phyloP scores from a whole-genome alignment of 1,140 invertebrate genomes.

The Drosophila willistoni region DNA sequence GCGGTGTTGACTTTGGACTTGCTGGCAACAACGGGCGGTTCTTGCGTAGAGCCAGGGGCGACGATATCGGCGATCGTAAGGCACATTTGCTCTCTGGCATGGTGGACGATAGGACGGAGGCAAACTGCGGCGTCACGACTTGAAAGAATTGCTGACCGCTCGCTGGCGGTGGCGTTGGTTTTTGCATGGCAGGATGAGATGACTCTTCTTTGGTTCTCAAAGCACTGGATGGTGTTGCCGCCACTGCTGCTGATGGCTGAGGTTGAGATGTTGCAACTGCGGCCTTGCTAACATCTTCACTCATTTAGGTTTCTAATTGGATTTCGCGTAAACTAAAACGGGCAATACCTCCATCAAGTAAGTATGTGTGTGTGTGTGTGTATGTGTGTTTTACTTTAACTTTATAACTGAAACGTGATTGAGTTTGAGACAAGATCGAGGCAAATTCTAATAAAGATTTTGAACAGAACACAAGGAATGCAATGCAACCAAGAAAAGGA shows the following conservation, averaged over 20 bases:
- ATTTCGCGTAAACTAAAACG: neutral
- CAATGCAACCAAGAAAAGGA: neutral
- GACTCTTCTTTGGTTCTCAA: conserved; percentile 40
- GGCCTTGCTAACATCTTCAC: conserved; percentile 70
- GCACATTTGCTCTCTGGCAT: conserved; percentile 65
- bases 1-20: conserved; percentile 79
- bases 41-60: conserved; percentile 68
- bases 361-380: conserved; percentile 6
- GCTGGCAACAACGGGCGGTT: conserved; percentile 61
- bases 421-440: conserved; percentile 25
- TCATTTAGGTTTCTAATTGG: conserved; percentile 52
- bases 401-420: neutral
- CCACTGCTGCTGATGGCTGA: conserved; percentile 26
- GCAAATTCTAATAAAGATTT: conserved; percentile 54
- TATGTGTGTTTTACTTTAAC: neutral
- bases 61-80: conserved; percentile 71
- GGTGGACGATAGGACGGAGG: conserved; percentile 71
- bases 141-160: conserved; percentile 70
- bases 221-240: conserved; percentile 21
- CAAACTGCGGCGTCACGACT: conserved; percentile 72
- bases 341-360: too few relatives aligned
- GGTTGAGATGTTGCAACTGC: conserved; percentile 37
- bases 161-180: conserved; percentile 50
- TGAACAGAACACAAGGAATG: conserved; percentile 41
- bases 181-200: conserved; percentile 48